Evolutionary conservation across 2,797 vertebrate species (phyloP), one percentile per base, ranked within the genome.

Genomic region (Ctenochaetus hawaiiensis): DNA sequence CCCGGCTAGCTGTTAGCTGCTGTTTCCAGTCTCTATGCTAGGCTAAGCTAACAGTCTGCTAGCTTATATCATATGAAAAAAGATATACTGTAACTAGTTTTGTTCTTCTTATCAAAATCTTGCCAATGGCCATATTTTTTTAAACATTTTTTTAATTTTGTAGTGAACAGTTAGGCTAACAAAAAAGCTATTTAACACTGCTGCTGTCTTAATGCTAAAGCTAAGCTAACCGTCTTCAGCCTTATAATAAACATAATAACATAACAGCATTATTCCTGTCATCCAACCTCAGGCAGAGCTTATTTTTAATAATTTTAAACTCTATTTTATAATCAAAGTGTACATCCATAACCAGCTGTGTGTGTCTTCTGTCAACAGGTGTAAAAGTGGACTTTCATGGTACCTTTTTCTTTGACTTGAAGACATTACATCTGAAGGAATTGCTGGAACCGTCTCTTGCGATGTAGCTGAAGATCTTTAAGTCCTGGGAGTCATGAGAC

Each of bases 331-430:
- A 18, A 8, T 54, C 26, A 48, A 11, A 41, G 44, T n/a, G 30
- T 5, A 12, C 34, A 11, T 53, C 7, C 52, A 37, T 34, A 9
- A 51, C 23, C 43, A 34, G 7, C 39, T 14, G n/a, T 22, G 48
- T 5, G 8, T 54, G 17, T 54, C 6, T 8, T 6, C 3, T 23
- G 23, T 30, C 48, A 49, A 17, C 5, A n/a, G 9, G 30, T 52
- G 5, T 34, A 34, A 34, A 34, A 34, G 26, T 34, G 0, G 11
- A 49, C 0, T 17, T 39, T n/a, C 57, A 34, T 8, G 53, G 9
- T 78, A 97, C 95, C 95, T 97, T 98, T 89, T 97, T 96, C 90
- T 98, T 97, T 1, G 96, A 96, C 83, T 96, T 96, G 94, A 98
- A 98, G 83, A 97, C 96, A 0, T 97, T 97, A 75, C 96, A 96